A percentile compares a stretch with the other conserved stretches of the same genome.
Conservation (phyloP, 2,113 vertebrate genomes). For the Podarcis raffonei region DNA sequence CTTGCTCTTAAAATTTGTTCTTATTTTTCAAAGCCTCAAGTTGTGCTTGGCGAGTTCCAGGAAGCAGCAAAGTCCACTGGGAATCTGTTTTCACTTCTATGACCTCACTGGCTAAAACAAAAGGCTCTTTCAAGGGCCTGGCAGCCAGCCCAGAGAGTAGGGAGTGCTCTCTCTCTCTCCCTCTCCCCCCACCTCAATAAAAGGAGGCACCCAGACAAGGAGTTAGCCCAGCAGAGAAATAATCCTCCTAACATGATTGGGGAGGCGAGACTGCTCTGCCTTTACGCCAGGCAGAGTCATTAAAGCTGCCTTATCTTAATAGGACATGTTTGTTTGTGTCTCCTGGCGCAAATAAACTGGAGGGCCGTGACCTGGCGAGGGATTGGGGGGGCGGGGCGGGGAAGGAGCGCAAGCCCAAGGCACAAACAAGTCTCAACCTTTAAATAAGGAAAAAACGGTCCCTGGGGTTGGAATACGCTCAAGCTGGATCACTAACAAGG, state of each 20-base stretch:
- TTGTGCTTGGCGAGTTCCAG: slow-evolving; percentile 63
- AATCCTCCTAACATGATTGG: neutral
- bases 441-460: neutral
- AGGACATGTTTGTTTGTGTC: slow-evolving; percentile 6
- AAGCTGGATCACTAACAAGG: fast-evolving
- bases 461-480: neutral
- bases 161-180: neutral
- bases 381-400: neutral
- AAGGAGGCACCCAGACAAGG: slow-evolving; percentile 25
- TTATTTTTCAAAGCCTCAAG: slow-evolving; percentile 61
- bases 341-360: neutral
- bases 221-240: slow-evolving; percentile 29
- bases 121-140: slow-evolving; percentile 69
- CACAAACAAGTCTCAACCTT: neutral
- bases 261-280: neutral
- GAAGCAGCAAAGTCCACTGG: slow-evolving; percentile 63
- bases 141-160: neutral
- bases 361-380: neutral
- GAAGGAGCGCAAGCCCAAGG: neutral
- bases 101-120: slow-evolving; percentile 68
- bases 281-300: neutral
- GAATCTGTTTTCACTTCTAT: slow-evolving; percentile 64
- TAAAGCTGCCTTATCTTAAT: slow-evolving; percentile 30
- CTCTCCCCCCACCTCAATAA: neutral
- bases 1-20: slow-evolving; percentile 45